phyloP scores from a whole-genome alignment of 2,888 invertebrate species.

The Harmothoe impar region DNA sequence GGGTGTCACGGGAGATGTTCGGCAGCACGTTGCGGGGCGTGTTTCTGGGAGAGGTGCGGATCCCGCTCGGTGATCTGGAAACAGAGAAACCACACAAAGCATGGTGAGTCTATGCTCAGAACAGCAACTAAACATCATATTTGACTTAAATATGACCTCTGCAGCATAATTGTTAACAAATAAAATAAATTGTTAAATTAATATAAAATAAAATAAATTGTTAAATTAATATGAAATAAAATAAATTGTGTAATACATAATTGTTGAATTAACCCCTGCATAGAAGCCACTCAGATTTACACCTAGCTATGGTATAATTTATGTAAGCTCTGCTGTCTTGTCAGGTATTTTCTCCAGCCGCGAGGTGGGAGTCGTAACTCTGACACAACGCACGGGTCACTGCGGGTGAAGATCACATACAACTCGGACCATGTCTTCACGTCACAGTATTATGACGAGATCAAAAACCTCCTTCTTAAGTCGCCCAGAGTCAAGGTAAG shows the following conservation, averaged over 20 bases:
- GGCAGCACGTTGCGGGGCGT: conserved; percentile 78
- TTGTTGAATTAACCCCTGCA: no score
- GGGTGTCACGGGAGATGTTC: conserved; percentile 89
- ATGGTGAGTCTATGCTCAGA: conserved; percentile 87
- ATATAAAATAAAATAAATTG: no score
- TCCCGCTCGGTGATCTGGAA: conserved; percentile 89
- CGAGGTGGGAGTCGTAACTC: conserved; percentile 83
- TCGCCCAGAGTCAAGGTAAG: conserved; percentile 88
- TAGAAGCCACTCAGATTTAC: no score
- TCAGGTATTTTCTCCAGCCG: conserved; percentile 90
- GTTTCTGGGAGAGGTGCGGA: conserved; percentile 93
- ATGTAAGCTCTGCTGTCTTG: no score
- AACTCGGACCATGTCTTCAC: conserved; percentile 95
- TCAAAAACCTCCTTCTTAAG: conserved; percentile 90
- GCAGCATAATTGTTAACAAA: no score
- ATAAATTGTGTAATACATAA: no score
- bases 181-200: no score
- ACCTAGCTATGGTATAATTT: no score
- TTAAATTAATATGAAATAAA: no score
- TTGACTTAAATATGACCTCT: no score
- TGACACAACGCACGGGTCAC: conserved; percentile 89
- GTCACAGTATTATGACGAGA: conserved; percentile 90
- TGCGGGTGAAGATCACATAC: conserved; percentile 93
- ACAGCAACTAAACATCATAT: no score
- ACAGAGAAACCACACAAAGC: conserved; percentile 88